Conservation (phyloP, 2,888 invertebrate genomes). For the Auanema sp. region DNA sequence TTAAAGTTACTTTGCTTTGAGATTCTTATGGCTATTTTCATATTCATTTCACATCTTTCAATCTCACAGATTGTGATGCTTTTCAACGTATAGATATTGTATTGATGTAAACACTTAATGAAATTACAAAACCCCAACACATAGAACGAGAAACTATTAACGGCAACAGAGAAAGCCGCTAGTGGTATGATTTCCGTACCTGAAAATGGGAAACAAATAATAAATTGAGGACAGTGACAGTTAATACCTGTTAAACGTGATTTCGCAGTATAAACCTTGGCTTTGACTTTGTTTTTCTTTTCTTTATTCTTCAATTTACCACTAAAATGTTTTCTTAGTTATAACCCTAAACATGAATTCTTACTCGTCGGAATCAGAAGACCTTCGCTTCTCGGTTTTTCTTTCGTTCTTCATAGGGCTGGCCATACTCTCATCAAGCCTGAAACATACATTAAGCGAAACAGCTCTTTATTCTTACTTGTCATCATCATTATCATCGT, state of each 20-base stretch:
- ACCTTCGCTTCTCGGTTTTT: slow-evolving; percentile 13
- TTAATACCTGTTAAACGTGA: slow-evolving; percentile 10
- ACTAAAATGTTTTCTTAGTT: neutral
- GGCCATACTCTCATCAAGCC: neutral
- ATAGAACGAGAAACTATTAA: too few species aligned
- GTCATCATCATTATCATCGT: slow-evolving; percentile 3
- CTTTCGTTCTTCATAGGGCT: neutral
- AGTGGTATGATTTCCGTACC: too few species aligned
- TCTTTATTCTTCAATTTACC: slow-evolving; percentile 8
- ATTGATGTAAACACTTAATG: too few species aligned
- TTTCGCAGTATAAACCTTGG: slow-evolving; percentile 14
- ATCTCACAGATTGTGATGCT: too few species aligned
- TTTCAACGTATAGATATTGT: too few species aligned
- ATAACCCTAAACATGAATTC: neutral
- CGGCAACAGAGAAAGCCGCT: too few species aligned
- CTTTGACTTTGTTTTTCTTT: slow-evolving; percentile 13
- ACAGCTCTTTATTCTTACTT: neutral
- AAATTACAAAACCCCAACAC: too few species aligned
- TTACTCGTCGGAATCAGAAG: slow-evolving; percentile 7
- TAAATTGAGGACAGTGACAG: neutral
- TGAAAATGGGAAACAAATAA: neutral
- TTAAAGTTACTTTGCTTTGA: too few species aligned
- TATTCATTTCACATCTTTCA: too few species aligned
- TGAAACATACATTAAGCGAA: neutral
- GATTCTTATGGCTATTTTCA: too few species aligned